phyloP scores from a whole-genome alignment of 2,113 vertebrate species.

The Naja naja region DNA sequence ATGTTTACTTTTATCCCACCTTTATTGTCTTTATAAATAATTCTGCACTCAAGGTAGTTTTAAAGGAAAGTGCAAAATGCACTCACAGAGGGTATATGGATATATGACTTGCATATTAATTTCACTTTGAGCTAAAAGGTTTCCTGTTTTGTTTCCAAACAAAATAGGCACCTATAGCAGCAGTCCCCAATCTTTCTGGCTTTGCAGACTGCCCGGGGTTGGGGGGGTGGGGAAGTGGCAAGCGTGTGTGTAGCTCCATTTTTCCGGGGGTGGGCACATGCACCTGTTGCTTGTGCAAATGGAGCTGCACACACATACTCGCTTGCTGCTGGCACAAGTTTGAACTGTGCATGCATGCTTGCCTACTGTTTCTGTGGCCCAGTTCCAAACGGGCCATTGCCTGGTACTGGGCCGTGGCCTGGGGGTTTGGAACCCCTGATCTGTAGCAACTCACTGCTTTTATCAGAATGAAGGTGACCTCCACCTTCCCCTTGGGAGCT shows the following conservation, averaged over 20 bases:
- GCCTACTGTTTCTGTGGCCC: too few relatives aligned
- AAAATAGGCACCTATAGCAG: background rate
- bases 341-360: background rate
- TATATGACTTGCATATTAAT: background rate
- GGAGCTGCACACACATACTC: background rate
- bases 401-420: background rate
- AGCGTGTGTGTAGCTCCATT: background rate
- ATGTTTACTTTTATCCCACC: background rate
- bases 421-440: background rate
- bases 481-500: background rate
- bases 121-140: background rate
- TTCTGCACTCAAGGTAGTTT: background rate
- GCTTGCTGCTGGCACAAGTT: background rate
- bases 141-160: background rate
- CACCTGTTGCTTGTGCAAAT: background rate
- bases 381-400: background rate
- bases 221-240: background rate
- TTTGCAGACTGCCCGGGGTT: too few relatives aligned
- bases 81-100: background rate
- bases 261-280: background rate
- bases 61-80: background rate
- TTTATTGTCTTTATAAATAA: background rate
- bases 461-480: background rate
- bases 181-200: too few relatives aligned
- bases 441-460: background rate